Percentiles rank a stretch among this genome's conserved stretches.
phyloP scores from a whole-genome alignment of 1,140 invertebrate species.

The Zaprionus nigranus region DNA sequence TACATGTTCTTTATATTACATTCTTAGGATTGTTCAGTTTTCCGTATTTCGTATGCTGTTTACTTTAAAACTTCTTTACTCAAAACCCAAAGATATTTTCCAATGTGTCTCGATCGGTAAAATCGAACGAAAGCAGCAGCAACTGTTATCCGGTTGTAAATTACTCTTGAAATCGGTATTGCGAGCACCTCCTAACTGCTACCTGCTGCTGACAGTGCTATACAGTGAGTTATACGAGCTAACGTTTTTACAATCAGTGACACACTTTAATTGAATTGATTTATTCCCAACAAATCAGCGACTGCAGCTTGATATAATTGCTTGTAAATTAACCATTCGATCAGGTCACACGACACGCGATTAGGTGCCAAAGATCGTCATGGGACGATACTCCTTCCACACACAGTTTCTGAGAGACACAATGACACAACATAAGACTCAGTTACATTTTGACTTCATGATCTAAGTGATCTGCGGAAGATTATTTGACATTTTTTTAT shows the following conservation, averaged over 20 bases:
- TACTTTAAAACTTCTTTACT: neutral
- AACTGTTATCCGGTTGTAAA: slow-evolving; percentile 41
- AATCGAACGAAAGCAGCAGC: slow-evolving; percentile 14
- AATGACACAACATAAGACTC: neutral
- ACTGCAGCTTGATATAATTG: slow-evolving; percentile 77
- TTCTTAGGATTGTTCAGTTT: neutral
- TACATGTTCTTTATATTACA: neutral
- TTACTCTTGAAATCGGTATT: slow-evolving; percentile 29
- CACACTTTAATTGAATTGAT: slow-evolving; percentile 81
- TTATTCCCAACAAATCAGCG: slow-evolving; percentile 80
- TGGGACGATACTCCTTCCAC: neutral
- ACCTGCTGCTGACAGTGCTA: slow-evolving; percentile 18
- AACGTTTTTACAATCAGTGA: slow-evolving; percentile 73
- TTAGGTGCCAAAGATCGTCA: slow-evolving; percentile 26
- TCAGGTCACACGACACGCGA: slow-evolving; percentile 37
- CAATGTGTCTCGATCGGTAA: neutral
- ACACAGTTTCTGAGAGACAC: neutral
- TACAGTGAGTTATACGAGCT: slow-evolving; percentile 5
- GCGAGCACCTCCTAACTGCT: neutral
- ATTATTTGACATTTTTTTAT: neutral
- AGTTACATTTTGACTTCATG: neutral
- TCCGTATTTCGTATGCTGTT: neutral
- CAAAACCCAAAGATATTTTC: neutral
- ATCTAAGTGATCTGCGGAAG: neutral
- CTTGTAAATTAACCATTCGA: slow-evolving; percentile 75